These are phyloP conservation scores for Tenthredo mesomela DNA, from an alignment of 2,888 invertebrate species.

Conservation along the genomic window DNA sequence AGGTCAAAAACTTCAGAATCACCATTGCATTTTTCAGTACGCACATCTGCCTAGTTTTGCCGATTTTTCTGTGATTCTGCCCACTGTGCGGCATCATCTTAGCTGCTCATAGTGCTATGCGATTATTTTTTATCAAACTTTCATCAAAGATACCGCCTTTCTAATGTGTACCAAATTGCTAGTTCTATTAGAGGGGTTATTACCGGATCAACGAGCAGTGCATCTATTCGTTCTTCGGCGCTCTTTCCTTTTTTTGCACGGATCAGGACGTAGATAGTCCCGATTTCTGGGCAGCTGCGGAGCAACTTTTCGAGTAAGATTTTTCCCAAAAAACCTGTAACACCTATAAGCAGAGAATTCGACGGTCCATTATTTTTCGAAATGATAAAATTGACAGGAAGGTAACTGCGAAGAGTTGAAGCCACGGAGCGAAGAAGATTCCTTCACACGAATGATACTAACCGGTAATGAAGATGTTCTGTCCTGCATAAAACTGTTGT, in stretches of 20 bases:
- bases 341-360: constrained; percentile 51
- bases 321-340: constrained; percentile 62
- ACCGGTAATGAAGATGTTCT: constrained; percentile 28
- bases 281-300: constrained; percentile 57
- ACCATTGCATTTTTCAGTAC: too few species aligned
- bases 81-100: too few species aligned
- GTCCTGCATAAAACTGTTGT: constrained; percentile 14
- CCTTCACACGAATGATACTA: not conserved
- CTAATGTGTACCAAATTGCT: not conserved
- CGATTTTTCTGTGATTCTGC: too few species aligned
- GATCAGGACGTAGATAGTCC: constrained; percentile 58
- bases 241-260: constrained; percentile 56
- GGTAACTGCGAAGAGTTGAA: not conserved
- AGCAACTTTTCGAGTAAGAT: constrained; percentile 60
- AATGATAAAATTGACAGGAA: not conserved
- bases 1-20: too few species aligned
- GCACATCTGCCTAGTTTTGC: too few species aligned
- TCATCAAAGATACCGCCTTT: not conserved
- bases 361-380: too few species aligned
- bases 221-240: constrained; percentile 54
- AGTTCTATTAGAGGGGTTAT: not conserved
- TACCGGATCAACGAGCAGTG: constrained; percentile 55
- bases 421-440: too few species aligned
- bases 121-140: not conserved
- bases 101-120: not conserved